phyloP scores from a whole-genome alignment of 2,888 invertebrate species.

The Limnephilus auricula region DNA sequence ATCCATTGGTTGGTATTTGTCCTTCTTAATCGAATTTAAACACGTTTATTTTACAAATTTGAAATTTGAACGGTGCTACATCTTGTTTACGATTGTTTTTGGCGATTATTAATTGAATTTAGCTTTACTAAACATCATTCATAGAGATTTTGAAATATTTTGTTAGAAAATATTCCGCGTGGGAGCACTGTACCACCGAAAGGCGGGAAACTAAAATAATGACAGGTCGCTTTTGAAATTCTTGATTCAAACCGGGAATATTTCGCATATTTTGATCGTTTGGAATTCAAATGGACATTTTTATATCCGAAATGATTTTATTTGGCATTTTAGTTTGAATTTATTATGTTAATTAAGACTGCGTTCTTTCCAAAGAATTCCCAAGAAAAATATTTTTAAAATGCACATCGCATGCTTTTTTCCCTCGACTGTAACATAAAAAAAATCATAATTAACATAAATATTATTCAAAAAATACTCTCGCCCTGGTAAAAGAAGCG shows the following conservation, averaged over 20 bases:
- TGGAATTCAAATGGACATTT: neutral
- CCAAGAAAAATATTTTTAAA: neutral
- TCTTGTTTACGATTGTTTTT: constrained; percentile 43
- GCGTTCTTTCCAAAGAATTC: neutral
- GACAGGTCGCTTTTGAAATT: constrained; percentile 6
- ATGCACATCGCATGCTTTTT: too few species aligned
- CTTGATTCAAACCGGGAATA: neutral
- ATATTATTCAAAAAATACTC: too few species aligned
- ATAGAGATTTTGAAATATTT: constrained; percentile 8
- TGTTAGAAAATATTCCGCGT: constrained; percentile 42
- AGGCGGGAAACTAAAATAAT: constrained; percentile 17
- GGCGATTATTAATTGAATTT: constrained; percentile 17
- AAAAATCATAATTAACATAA: too few species aligned
- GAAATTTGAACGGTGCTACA: neutral
- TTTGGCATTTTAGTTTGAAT: neutral
- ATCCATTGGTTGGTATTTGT: neutral
- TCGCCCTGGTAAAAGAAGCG: too few species aligned
- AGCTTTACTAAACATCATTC: neutral
- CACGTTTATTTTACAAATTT: neutral
- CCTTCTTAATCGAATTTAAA: neutral
- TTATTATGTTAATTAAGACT: neutral
- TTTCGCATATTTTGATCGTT: neutral
- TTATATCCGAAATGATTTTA: neutral
- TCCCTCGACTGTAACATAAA: neutral
- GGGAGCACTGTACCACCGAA: constrained; percentile 29